A percentile compares a stretch with the other conserved stretches of the same genome.
Evolutionary conservation across 2,888 invertebrate species (phyloP).

Genomic region (Caenorhabditis parvicauda): DNA sequence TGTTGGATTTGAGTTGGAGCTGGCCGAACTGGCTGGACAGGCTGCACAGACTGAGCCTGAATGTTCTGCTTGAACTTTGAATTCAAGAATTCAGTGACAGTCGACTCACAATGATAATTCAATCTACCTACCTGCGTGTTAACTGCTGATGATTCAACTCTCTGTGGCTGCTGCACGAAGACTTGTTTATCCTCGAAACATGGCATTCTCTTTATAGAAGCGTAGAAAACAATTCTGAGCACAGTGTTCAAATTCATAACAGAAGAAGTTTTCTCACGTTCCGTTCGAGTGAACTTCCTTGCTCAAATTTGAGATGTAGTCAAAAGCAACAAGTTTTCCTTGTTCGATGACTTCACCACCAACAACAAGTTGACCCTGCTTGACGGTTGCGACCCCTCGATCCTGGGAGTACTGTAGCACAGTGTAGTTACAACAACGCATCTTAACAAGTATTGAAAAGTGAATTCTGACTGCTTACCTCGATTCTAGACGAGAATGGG

Average conservation of each 20-base stretch:
- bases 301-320: slow-evolving; percentile 44
- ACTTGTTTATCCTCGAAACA: slow-evolving; percentile 33
- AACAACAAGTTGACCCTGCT: slow-evolving; percentile 43
- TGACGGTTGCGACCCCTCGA: slow-evolving; percentile 38
- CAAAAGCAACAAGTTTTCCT: slow-evolving; percentile 39
- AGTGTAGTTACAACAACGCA: slow-evolving; percentile 43
- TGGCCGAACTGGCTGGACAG: not conserved
- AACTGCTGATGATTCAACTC: too few relatives aligned
- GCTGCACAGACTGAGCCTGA: not conserved
- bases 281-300: slow-evolving; percentile 33
- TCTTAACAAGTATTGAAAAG: slow-evolving; percentile 9
- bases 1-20: not conserved
- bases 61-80: not conserved
- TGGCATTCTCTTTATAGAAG: slow-evolving; percentile 39
- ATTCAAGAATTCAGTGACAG: slow-evolving; percentile 14
- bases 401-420: slow-evolving; percentile 40
- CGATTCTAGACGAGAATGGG: slow-evolving; percentile 18
- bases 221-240: slow-evolving; percentile 35
- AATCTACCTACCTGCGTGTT: slow-evolving; percentile 7
- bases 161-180: not conserved
- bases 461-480: slow-evolving; percentile 13
- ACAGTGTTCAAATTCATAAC: not conserved
- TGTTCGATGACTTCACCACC: slow-evolving; percentile 44
- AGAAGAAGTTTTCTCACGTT: slow-evolving; percentile 22
- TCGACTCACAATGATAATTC: slow-evolving; percentile 6